Evolutionary conservation across 2,113 vertebrate genomes (phyloP), one percentile per base, ranked within the genome.

Genomic region (Nicator chloris): DNA sequence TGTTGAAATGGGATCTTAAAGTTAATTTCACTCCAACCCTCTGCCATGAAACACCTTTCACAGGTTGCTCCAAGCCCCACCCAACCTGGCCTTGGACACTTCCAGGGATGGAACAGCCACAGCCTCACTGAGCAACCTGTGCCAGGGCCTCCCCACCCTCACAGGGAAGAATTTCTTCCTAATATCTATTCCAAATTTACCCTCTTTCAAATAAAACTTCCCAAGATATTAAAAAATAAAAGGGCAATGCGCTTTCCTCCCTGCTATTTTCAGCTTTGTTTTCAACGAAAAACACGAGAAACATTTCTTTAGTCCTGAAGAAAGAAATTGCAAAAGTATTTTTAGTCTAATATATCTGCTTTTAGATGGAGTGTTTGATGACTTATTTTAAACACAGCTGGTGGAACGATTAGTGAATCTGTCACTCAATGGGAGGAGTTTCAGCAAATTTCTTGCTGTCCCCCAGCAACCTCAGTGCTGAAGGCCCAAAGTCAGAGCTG

Each of bases 321-420:
- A 90, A 79, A 90, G 35, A 80, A 31, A 81, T 68, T 6, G 37
- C 42, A 64, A 21, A 86, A 47, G 6, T 70, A 92, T 94, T 91
- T 96, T 96, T 94, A 90, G 79, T 76, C 51, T 70, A 75, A 90
- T 39, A 88, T 44, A 92, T 70, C 59, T 86, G 79, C 19, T 90
- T 96, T 88, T 83, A 35, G 51, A 66, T 66, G 63, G 90, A 94
- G 72, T 78, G 51, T 65, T 86, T 88, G 60, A 69, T 60, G 82
- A 23, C 69, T 79, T 65, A 28, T 53, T 87, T 92, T 66, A 88
- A 92, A 90, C 69, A 86, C 92, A 95, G 83, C 94, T 93, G 92
- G 86, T 75, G 39, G 60, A 88, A 77, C 0, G 47, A 81, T 93
- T n/a, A 94, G 60, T 39, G 71, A 70, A 93, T 66, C 82, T 81